Evolutionary conservation across 2,113 vertebrate genomes (phyloP).

Genomic region (Amphiprion ocellaris): DNA sequence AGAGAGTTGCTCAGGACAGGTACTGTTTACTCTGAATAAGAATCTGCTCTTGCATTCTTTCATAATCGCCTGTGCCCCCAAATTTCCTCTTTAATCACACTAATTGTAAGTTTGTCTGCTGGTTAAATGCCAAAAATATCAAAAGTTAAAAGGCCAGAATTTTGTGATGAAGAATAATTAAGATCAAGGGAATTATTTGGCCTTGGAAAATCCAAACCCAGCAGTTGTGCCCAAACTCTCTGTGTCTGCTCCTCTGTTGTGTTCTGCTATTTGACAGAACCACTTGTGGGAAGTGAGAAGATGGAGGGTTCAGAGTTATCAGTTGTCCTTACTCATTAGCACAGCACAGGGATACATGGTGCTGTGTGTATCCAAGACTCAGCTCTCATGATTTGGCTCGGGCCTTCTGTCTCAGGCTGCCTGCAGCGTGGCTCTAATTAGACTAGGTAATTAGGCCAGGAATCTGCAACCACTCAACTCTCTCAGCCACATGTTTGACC

Average conservation of each 20-base stretch:
- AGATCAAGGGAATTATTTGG: neutral
- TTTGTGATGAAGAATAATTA: neutral
- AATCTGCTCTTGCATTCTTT: conserved; percentile 2
- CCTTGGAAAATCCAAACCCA: neutral
- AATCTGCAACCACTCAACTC: conserved; percentile 55
- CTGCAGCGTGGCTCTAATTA: conserved; percentile 70
- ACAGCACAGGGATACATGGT: conserved; percentile 3
- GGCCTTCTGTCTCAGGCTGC: conserved; percentile 51
- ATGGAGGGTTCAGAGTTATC: conserved; percentile 27
- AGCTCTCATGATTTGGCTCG: conserved; percentile 62
- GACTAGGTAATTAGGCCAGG: conserved; percentile 60
- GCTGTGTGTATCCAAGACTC: conserved; percentile 41
- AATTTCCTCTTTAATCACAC: neutral
- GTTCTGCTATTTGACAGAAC: conserved; percentile 49
- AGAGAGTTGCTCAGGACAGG: conserved; percentile 89
- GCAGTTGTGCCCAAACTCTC: neutral
- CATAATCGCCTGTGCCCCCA: too few relatives aligned
- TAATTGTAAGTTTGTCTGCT: neutral
- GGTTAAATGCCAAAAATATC: neutral
- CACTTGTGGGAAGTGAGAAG: conserved; percentile 43
- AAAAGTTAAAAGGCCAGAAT: neutral
- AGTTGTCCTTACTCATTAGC: conserved; percentile 52
- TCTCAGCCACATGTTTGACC: conserved; percentile 60
- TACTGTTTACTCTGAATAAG: conserved; percentile 43
- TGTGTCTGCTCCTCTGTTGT: neutral